A percentile compares a stretch with the other conserved stretches of the same genome.
Evolutionary conservation across 2,797 vertebrate genomes (phyloP).

Genomic region (Ibycter americanus): DNA sequence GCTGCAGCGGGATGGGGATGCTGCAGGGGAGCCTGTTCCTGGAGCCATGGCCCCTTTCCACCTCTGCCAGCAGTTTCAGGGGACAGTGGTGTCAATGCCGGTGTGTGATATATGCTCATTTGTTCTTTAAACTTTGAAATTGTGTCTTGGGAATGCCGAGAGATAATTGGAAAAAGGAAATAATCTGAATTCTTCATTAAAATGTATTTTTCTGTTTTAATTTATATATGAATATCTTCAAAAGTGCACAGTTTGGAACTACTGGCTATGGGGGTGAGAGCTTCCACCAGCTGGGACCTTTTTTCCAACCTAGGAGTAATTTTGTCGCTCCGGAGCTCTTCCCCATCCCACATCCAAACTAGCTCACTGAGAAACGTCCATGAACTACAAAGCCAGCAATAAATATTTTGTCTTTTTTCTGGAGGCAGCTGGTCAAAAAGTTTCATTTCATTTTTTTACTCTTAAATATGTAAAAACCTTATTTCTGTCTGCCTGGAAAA

Average conservation of each 20-base stretch:
- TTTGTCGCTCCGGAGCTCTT: not conserved
- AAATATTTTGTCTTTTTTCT: not conserved
- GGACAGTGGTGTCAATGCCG: too few species aligned
- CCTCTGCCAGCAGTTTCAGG: too few species aligned
- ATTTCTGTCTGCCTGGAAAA: not conserved
- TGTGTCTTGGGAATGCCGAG: not conserved
- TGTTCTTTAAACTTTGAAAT: not conserved
- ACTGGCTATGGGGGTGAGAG: not conserved
- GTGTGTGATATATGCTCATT: not conserved
- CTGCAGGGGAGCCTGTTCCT: not conserved
- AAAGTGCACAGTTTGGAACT: not conserved
- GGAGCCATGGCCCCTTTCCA: too few species aligned
- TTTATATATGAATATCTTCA: not conserved
- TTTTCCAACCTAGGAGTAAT: not conserved
- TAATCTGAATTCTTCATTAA: not conserved
- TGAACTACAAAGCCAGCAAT: rapidly evolving
- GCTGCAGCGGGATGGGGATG: not conserved
- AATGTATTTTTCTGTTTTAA: not conserved
- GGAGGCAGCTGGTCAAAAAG: not conserved
- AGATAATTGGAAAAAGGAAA: too few species aligned
- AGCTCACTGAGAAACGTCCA: not conserved
- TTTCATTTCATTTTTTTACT: not conserved
- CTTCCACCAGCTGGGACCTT: not conserved
- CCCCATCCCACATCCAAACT: not conserved
- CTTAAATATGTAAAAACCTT: not conserved